Percentiles rank a stretch among this genome's conserved stretches.
These are phyloP conservation scores for Lordiphosa fenestrarum DNA, from an alignment of 2,888 invertebrate species.

Conservation along the genomic window DNA sequence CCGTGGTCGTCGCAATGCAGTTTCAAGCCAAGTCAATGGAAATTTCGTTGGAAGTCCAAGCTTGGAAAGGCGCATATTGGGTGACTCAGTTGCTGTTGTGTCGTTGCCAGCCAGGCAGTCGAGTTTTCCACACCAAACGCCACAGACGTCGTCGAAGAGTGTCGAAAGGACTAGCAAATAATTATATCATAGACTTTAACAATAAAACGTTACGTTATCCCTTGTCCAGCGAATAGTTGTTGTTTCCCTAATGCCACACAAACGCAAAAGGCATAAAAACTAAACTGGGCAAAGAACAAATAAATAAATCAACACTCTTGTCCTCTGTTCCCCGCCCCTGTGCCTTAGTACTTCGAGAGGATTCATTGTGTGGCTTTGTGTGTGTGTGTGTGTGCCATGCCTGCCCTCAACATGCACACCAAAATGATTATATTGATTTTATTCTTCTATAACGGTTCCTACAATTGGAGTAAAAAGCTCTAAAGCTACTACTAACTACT, in stretches of 20 bases:
- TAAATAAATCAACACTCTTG: neutral
- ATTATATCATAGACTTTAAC: slow-evolving; percentile 16
- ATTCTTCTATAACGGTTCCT: slow-evolving; percentile 81
- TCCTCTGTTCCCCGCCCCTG: neutral
- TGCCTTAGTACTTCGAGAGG: slow-evolving; percentile 9
- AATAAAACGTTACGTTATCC: neutral
- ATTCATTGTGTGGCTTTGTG: slow-evolving; percentile 1
- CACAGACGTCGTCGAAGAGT: slow-evolving; percentile 21
- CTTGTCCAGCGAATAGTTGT: neutral
- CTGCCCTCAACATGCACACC: slow-evolving; percentile 77
- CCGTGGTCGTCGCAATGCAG: slow-evolving; percentile 9
- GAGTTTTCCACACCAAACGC: slow-evolving; percentile 44
- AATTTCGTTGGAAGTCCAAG: slow-evolving; percentile 39
- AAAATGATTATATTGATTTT: slow-evolving; percentile 80
- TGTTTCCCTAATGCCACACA: slow-evolving; percentile 47
- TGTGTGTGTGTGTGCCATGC: slow-evolving; percentile 56
- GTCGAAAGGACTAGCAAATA: slow-evolving; percentile 4
- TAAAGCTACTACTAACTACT: slow-evolving; percentile 44
- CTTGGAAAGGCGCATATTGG: slow-evolving; percentile 13
- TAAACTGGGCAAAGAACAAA: slow-evolving; percentile 14
- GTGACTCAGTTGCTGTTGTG: slow-evolving; percentile 37
- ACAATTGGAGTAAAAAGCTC: slow-evolving; percentile 80
- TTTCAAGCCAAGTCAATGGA: slow-evolving; percentile 29
- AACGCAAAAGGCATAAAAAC: slow-evolving; percentile 64
- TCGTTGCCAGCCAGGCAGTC: slow-evolving; percentile 33